These are phyloP conservation scores for Dendroctonus ponderosae DNA, from an alignment of 1,140 invertebrate genomes.

Conservation along the genomic window DNA sequence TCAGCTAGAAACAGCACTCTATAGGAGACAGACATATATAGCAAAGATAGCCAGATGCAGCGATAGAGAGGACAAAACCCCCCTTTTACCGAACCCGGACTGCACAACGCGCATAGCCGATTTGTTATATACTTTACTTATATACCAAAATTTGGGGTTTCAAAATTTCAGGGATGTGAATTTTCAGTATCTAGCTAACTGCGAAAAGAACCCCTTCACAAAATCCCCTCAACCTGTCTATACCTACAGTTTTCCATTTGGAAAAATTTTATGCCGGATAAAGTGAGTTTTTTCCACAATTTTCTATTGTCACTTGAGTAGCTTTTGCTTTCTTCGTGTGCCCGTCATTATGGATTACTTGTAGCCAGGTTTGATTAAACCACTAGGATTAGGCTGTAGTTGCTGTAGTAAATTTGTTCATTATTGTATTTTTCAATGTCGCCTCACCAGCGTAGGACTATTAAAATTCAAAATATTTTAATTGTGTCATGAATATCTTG, in stretches of 20 bases:
- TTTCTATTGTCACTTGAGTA: constrained; percentile 5
- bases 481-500: no score
- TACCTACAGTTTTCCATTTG: constrained; percentile 49
- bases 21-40: constrained; percentile 16
- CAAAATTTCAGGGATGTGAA: constrained; percentile 43
- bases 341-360: constrained; percentile 1
- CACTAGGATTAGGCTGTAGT: not conserved
- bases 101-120: constrained; percentile 30
- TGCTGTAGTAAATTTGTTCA: no score
- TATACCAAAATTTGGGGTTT: constrained; percentile 40
- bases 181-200: constrained; percentile 52
- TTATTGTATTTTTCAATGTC: no score
- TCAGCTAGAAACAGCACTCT: constrained; percentile 16
- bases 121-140: constrained; percentile 38
- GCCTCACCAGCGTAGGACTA: no score
- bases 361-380: not conserved
- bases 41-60: constrained; percentile 24
- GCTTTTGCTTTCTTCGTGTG: not conserved
- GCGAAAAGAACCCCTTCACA: constrained; percentile 50
- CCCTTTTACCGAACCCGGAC: constrained; percentile 10
- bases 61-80: constrained; percentile 20
- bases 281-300: constrained; percentile 32
- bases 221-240: constrained; percentile 49
- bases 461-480: no score
- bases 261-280: constrained; percentile 25